Evolutionary conservation across 2,113 vertebrate genomes (phyloP), one percentile per base, ranked within the genome.

Genomic region (Corvus moneduloides): DNA sequence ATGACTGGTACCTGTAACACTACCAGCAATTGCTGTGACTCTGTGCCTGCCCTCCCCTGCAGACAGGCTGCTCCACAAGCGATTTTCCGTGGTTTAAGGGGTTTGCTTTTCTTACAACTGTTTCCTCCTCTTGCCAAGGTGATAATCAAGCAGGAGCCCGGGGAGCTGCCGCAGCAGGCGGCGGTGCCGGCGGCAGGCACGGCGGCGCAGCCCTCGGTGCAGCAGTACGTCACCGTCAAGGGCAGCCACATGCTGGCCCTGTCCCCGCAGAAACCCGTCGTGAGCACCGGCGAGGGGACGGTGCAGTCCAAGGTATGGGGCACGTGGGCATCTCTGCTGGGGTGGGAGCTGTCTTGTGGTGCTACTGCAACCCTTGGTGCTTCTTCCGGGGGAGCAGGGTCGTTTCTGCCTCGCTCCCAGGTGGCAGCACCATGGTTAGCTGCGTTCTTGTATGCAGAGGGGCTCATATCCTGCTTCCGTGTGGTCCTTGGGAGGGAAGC

Each of bases 111-210:
- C 39, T 74, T 15, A 4, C 7, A 39, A 5, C 26, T 61, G 37
- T 67, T 22, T 69, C 44, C 48, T 52, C 10, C 41, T 95, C 10
- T 96, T 91, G 49, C 58, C 91, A 63, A 99, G 99, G 99, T 99
- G 94, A 99, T 99, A 78, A 99, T 99, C 98, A 99, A 99, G 93
- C 99, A 99, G 97, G 99, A 99, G 93, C 99, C 99, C 0, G 98
- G 99, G 78, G 99, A 99, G 97, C 97, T 99, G 88, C 98, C 98
- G 6, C 46, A 59, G 89, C 97, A 94, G 54, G 52, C 93, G 11
- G 96, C 97, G 2, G 63, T 96, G 46, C 96, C 98, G 61, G 98
- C 97, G 61, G 97, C 98, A 41, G 98, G 98, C 72, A 93, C 98
- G 85, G 98, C 97, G 19, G 98, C 97, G 14, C 99, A 99, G 96